These are phyloP conservation scores for Tachysurus fulvidraco DNA, from an alignment of 2,113 vertebrate species.

Conservation along the genomic window DNA sequence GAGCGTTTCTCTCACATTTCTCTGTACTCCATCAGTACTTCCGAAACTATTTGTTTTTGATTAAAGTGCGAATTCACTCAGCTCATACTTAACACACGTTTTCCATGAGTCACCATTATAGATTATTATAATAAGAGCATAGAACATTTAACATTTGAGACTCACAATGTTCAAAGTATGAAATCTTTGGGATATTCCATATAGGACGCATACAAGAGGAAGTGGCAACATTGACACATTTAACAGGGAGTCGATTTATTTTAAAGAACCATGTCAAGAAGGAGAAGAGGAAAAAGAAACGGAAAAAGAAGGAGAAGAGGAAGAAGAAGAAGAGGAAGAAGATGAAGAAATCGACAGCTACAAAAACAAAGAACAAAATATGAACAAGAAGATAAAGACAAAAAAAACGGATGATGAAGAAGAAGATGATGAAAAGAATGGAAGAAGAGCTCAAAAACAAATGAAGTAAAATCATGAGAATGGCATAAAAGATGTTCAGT, in stretches of 20 bases:
- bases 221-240: background rate
- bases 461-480: background rate
- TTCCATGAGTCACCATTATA: background rate
- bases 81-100: background rate
- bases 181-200: background rate
- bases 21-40: background rate
- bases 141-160: background rate
- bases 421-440: background rate
- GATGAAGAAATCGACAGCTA: background rate
- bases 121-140: too few species aligned
- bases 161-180: background rate
- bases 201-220: background rate
- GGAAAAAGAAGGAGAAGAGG: background rate
- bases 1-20: background rate
- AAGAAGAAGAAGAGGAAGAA: too few species aligned
- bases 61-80: background rate
- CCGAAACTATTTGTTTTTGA: background rate
- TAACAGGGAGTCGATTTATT: background rate
- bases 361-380: background rate
- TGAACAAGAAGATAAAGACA: background rate
- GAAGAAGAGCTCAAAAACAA: background rate
- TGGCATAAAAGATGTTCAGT: background rate
- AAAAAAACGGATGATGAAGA: too few species aligned
- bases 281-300: too few species aligned
- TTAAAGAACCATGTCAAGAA: background rate